Conservation (phyloP, 1,140 invertebrate genomes). For the Orussus abietinus region DNA sequence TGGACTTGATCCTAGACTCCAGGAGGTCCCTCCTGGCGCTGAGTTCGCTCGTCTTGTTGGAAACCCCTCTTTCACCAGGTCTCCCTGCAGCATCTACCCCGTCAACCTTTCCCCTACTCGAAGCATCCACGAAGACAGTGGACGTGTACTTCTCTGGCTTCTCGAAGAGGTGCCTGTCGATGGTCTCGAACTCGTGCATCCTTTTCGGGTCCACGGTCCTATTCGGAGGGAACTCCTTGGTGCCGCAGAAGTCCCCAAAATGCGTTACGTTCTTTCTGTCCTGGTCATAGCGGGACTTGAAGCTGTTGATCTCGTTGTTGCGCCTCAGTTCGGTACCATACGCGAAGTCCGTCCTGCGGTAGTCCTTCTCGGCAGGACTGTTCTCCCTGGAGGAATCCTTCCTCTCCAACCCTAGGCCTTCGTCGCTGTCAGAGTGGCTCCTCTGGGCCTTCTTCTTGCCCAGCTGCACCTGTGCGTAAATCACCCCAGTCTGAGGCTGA, state of each 20-base stretch:
- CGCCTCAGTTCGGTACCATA: slow-evolving; percentile 36
- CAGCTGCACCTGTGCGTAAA: slow-evolving; percentile 72
- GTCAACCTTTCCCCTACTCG: slow-evolving; percentile 60
- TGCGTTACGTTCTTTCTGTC: slow-evolving; percentile 21
- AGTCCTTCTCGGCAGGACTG: slow-evolving; percentile 48
- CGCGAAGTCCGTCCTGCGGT: slow-evolving; percentile 35
- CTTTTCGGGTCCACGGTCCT: slow-evolving; percentile 23
- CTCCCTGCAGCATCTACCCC: slow-evolving; percentile 65
- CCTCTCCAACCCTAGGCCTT: slow-evolving; percentile 68
- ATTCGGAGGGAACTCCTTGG: slow-evolving; percentile 25
- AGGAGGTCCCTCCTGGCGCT: slow-evolving; percentile 70
- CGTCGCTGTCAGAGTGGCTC: slow-evolving; percentile 68
- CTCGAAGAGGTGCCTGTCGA: slow-evolving; percentile 33
- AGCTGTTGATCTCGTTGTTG: slow-evolving; percentile 45
- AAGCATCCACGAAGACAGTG: slow-evolving; percentile 52
- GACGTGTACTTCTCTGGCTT: slow-evolving; percentile 46
- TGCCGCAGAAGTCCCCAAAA: slow-evolving; percentile 25
- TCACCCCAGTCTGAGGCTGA: slow-evolving; percentile 52
- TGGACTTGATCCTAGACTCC: slow-evolving; percentile 66
- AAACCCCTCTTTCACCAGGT: slow-evolving; percentile 46
- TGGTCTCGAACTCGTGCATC: slow-evolving; percentile 36
- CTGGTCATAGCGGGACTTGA: slow-evolving; percentile 38
- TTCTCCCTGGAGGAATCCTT: slow-evolving; percentile 50
- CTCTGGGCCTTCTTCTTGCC: slow-evolving; percentile 56
- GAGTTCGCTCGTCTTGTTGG: slow-evolving; percentile 54